phyloP scores from a whole-genome alignment of 2,113 vertebrate species.

The Notarius lentiginosus region DNA sequence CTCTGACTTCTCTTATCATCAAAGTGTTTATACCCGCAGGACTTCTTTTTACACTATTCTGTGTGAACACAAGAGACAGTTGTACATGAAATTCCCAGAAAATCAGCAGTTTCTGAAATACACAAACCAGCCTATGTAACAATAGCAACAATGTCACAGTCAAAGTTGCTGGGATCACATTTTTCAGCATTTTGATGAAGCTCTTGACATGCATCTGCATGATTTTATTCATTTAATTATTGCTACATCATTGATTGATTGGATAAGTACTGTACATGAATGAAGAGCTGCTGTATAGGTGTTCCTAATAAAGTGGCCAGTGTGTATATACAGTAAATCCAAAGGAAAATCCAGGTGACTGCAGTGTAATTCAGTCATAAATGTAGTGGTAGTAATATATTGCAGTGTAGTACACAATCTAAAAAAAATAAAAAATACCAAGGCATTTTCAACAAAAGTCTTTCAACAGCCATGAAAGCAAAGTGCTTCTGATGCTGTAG shows the following conservation, averaged over 20 bases:
- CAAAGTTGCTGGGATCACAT: neutral
- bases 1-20: neutral
- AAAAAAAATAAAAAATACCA: neutral
- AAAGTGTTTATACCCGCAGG: neutral
- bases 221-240: neutral
- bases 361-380: neutral
- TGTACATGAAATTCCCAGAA: neutral
- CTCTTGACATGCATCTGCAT: neutral
- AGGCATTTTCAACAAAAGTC: neutral
- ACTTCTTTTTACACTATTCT: neutral
- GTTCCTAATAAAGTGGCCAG: neutral
- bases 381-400: neutral
- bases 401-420: neutral
- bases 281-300: too few species aligned
- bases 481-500: neutral
- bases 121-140: neutral
- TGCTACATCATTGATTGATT: neutral
- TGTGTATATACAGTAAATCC: neutral
- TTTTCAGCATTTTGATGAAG: neutral
- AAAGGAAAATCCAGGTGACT: neutral
- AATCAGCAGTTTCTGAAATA: slow-evolving; percentile 1
- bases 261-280: neutral
- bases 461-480: neutral
- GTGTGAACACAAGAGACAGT: neutral
- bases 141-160: neutral